These are phyloP conservation scores for Danio aesculapii DNA, from an alignment of 2,797 vertebrate species.

Conservation along the genomic window DNA sequence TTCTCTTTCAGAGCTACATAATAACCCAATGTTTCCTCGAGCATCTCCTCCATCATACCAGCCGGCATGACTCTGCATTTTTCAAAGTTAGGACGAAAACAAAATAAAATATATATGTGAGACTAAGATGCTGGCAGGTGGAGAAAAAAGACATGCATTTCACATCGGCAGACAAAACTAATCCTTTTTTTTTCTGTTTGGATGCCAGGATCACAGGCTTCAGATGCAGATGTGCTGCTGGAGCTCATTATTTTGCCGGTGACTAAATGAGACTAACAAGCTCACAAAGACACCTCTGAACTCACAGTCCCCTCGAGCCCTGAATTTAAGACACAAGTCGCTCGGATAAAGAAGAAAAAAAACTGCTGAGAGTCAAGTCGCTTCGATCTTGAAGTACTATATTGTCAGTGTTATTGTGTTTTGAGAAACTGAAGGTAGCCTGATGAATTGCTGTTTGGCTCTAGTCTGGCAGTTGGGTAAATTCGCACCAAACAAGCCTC, in stretches of 20 bases:
- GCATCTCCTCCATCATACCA: background rate
- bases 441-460: slow-evolving; percentile 28
- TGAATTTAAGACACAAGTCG: slow-evolving; percentile 30
- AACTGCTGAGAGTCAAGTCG: slow-evolving; percentile 1
- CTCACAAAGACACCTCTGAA: slow-evolving; percentile 61
- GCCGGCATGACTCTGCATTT: slow-evolving; percentile 65
- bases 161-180: slow-evolving; percentile 59
- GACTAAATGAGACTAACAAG: slow-evolving; percentile 62
- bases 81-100: slow-evolving; percentile 66
- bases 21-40: slow-evolving; percentile 9
- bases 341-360: slow-evolving; percentile 6
- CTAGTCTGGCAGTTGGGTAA: slow-evolving; percentile 23
- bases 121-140: slow-evolving; percentile 61
- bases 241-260: slow-evolving; percentile 62
- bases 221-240: slow-evolving; percentile 60
- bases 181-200: slow-evolving; percentile 62
- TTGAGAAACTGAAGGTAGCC: slow-evolving; percentile 27
- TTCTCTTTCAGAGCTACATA: slow-evolving; percentile 1
- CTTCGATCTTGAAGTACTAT: slow-evolving; percentile 8
- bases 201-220: slow-evolving; percentile 51
- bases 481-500: slow-evolving; percentile 31
- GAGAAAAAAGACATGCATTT: slow-evolving; percentile 44
- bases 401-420: slow-evolving; percentile 21
- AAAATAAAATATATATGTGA: slow-evolving; percentile 71
- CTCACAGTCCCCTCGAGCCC: slow-evolving; percentile 32